Conservation (phyloP, 2,113 vertebrate genomes). For the Ophthalmotilapia sp. region DNA sequence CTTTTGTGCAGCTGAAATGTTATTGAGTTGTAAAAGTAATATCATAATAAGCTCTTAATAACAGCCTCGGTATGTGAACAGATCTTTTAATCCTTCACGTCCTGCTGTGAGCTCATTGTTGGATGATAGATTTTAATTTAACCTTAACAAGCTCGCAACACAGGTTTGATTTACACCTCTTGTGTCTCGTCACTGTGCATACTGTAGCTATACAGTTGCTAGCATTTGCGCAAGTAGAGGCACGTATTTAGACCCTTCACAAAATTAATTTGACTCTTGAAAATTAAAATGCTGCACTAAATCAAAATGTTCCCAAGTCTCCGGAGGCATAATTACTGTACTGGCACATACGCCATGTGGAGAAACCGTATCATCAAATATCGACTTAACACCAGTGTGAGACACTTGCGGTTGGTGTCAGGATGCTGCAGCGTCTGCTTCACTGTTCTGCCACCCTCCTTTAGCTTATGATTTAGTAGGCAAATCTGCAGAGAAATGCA, state of each 20-base stretch:
- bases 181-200: not conserved
- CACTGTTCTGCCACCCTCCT: not conserved
- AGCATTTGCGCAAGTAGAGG: not conserved
- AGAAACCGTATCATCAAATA: not conserved
- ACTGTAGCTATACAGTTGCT: not conserved
- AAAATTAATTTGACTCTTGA: not conserved
- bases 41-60: conserved; percentile 12
- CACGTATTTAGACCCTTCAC: not conserved
- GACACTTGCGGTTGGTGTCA: not conserved
- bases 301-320: not conserved
- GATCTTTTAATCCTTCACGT: conserved; percentile 2
- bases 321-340: not conserved
- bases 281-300: not conserved
- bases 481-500: not conserved
- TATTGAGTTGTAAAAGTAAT: not conserved
- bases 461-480: conserved; percentile 17
- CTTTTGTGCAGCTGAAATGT: not conserved
- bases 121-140: not conserved
- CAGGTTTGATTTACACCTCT: not conserved
- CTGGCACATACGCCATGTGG: not conserved
- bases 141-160: not conserved
- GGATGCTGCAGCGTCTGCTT: not conserved
- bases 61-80: not conserved
- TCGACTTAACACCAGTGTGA: not conserved
- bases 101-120: not conserved